Evolutionary conservation across 53 echinoderm and acorn worm species (phyloP), one percentile per base, ranked within the genome.

Genomic region (Henricia sp.): DNA sequence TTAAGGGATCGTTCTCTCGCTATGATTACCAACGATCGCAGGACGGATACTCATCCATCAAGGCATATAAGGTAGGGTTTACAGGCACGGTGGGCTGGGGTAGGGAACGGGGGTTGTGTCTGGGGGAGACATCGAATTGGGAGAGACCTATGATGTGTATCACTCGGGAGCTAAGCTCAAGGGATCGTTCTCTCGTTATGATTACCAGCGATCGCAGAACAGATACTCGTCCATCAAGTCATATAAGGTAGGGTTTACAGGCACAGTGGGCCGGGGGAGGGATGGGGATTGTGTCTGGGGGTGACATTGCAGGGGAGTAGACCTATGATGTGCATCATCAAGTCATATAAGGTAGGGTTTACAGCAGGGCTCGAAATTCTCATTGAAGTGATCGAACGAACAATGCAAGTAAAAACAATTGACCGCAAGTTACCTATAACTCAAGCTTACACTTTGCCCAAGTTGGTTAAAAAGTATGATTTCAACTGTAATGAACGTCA

Each of bases 61-160:
- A 95, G 70, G 93, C 95, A 24, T 95, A 88, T 89, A 93, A 93
- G 91, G 95, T 95, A 50, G 84, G 72, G n/a, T n/a, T n/a, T n/a
- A n/a, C n/a, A n/a, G n/a, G n/a, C n/a, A n/a, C n/a, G 67, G 34
- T 4, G 21, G 29, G 37, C 62, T 27, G 33, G 17, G 3, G 10
- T 0, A 11, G 25, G 27, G 68, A 10, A 33, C 29, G 26, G 1
- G 29, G 26, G 29, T 58, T 24, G 0, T 58, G n/a, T n/a, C n/a
- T n/a, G n/a, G 97, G 97, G 97, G 97, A n/a, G 94, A 96, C 86
- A 94, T 96, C 33, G 97, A 92, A 3, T 88, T 96, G 37, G 97
- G 94, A 36, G 97, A 96, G 90, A 96, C 97, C 19, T 89, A 86
- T 25, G 94, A 94, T 68, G 69, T 96, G 25, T 71, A 85, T 25